Percentiles rank a stretch among this genome's conserved stretches.
phyloP scores from a whole-genome alignment of 1,140 invertebrate species.

The Brachionus rubens region DNA sequence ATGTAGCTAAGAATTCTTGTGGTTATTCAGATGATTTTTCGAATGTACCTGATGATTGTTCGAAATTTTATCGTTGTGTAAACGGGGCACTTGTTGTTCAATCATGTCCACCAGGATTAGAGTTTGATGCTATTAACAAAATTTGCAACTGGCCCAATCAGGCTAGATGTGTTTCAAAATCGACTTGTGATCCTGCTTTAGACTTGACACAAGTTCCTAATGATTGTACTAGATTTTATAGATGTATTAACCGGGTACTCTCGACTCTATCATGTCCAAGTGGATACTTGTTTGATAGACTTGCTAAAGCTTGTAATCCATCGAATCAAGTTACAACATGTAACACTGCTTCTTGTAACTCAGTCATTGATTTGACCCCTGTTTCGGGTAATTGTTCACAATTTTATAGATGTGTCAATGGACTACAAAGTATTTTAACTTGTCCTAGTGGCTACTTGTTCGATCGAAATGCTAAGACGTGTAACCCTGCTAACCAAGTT shows the following conservation, averaged over 20 bases:
- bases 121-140: neutral
- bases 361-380: slow-evolving; percentile 1
- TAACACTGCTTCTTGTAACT: neutral
- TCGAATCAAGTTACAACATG: neutral
- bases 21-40: neutral
- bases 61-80: slow-evolving; percentile 21
- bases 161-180: neutral
- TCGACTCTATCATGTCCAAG: neutral
- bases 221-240: slow-evolving; percentile 18
- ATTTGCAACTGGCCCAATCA: slow-evolving; percentile 7
- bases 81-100: neutral
- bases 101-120: neutral
- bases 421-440: neutral
- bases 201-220: neutral
- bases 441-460: slow-evolving; percentile 11
- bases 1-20: neutral
- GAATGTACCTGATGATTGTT: neutral
- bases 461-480: neutral
- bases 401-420: slow-evolving; percentile 25
- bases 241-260: slow-evolving; percentile 1
- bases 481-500: neutral
- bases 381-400: slow-evolving; percentile 11
- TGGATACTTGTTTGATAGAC: slow-evolving; percentile 13
- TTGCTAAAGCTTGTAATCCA: neutral
- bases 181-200: neutral